Percentiles rank a stretch among this genome's conserved stretches.
Evolutionary conservation across 1,140 invertebrate genomes (phyloP).

Genomic region (Neodiprion pinetum): DNA sequence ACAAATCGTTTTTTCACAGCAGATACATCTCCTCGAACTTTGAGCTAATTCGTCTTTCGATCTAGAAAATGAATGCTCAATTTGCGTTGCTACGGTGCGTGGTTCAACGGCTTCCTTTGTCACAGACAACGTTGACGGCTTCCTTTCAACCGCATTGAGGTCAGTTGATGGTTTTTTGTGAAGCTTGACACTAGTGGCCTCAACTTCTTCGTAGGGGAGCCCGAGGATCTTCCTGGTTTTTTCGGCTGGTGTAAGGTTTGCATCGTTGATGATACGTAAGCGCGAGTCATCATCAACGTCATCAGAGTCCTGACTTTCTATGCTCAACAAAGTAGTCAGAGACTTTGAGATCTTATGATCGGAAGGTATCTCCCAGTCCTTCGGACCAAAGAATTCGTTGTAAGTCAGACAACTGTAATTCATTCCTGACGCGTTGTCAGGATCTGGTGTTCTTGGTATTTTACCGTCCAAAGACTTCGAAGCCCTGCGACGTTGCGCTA

Average conservation of each 20-base stretch:
- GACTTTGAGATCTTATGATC: slow-evolving; percentile 23
- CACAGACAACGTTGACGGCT: not conserved
- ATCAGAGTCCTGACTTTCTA: slow-evolving; percentile 27
- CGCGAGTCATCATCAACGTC: slow-evolving; percentile 19
- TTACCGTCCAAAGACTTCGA: not conserved
- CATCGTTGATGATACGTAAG: slow-evolving; percentile 18
- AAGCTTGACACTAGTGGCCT: not conserved
- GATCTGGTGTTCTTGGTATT: not conserved
- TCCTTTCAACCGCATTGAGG: not conserved
- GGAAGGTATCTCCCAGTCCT: not conserved
- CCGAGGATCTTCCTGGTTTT: slow-evolving; percentile 40
- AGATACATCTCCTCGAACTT: not conserved
- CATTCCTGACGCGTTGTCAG: not conserved
- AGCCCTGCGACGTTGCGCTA: not conserved
- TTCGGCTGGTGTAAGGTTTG: slow-evolving; percentile 27
- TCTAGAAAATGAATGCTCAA: not conserved
- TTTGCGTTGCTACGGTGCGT: not conserved
- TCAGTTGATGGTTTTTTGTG: not conserved
- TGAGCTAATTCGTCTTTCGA: no score
- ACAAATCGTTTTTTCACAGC: not conserved
- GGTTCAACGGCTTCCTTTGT: not conserved
- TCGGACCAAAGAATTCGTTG: not conserved
- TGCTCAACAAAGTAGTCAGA: slow-evolving; percentile 25
- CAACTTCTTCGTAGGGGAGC: slow-evolving; percentile 32
- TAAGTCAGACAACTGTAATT: not conserved